These are phyloP conservation scores for Biston stratarius DNA, from an alignment of 2,888 invertebrate species.

Conservation along the genomic window DNA sequence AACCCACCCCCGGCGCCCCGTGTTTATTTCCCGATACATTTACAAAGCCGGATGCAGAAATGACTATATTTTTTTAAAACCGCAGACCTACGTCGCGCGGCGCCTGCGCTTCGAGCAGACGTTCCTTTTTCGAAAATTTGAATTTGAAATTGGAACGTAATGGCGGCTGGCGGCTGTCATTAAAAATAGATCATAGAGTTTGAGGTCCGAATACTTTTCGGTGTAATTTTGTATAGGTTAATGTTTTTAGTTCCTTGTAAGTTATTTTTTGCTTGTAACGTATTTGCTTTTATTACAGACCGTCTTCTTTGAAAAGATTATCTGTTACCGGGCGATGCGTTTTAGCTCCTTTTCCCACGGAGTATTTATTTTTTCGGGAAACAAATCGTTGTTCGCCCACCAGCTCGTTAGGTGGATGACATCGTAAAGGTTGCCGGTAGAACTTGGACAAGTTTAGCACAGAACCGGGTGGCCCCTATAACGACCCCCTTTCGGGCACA, in stretches of 20 bases:
- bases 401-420: no score
- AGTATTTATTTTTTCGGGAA: not conserved
- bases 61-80: conserved; percentile 63
- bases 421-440: no score
- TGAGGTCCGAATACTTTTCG: conserved; percentile 39
- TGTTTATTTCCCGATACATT: conserved; percentile 37
- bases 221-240: conserved; percentile 66
- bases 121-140: conserved; percentile 55
- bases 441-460: no score
- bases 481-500: no score
- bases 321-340: not conserved
- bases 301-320: conserved; percentile 10
- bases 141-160: conserved; percentile 67
- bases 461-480: no score
- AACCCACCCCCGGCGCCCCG: conserved; percentile 51
- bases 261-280: conserved; percentile 37
- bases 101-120: conserved; percentile 53
- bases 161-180: conserved; percentile 66
- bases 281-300: not conserved
- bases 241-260: conserved; percentile 55
- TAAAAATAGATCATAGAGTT: conserved; percentile 70
- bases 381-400: no score
- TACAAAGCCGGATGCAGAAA: conserved; percentile 59
- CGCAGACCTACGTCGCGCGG: conserved; percentile 56
- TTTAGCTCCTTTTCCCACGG: not conserved